Conservation (phyloP, 1,140 invertebrate genomes). For the Orchestia grillus region DNA sequence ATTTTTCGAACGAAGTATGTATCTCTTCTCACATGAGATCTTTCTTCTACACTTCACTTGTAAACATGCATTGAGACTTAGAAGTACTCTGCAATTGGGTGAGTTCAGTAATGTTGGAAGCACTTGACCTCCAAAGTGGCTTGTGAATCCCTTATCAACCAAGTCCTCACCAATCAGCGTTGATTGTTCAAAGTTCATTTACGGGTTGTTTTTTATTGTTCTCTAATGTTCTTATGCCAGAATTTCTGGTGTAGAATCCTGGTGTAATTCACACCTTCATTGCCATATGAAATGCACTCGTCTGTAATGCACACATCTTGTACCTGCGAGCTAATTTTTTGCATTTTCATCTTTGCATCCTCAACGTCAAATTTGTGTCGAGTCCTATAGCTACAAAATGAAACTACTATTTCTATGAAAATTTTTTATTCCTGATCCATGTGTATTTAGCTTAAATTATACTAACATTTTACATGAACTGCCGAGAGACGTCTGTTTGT, state of each 20-base stretch:
- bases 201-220: conserved; percentile 43
- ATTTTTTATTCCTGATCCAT: neutral
- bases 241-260: neutral
- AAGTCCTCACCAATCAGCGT: neutral
- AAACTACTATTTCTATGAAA: no score
- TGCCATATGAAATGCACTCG: neutral
- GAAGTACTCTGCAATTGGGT: neutral
- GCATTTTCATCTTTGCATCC: neutral
- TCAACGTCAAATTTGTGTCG: neutral
- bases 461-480: neutral
- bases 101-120: neutral
- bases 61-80: neutral
- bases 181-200: conserved; percentile 40
- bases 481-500: neutral
- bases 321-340: neutral
- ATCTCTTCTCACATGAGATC: neutral
- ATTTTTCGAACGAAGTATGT: neutral
- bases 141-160: neutral
- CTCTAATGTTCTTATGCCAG: neutral
- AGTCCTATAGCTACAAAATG: neutral
- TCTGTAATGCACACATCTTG: neutral
- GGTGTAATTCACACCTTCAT: neutral
- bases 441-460: neutral
- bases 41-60: neutral
- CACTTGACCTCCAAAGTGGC: neutral